A percentile compares a stretch with the other conserved stretches of the same genome.
Conservation (phyloP, 1,140 invertebrate species). For the Coenobita brevimanus region DNA sequence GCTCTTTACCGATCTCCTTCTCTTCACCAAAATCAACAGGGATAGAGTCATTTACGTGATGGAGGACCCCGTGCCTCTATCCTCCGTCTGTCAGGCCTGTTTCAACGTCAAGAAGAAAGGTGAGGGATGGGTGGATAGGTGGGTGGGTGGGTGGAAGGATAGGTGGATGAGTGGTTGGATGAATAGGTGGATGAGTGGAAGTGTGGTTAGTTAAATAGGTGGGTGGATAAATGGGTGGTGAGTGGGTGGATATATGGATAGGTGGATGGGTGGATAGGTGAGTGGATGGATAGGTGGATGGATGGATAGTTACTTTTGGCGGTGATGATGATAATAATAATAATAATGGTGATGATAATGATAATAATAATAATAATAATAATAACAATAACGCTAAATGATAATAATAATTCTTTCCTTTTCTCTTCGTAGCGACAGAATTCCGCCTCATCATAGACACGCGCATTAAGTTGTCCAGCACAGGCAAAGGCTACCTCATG, state of each 20-base stretch:
- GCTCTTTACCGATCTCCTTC: conserved; percentile 85
- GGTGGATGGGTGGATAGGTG: background rate
- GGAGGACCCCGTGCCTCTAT: conserved; percentile 86
- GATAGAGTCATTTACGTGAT: conserved; percentile 89
- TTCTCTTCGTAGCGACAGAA: conserved; percentile 23
- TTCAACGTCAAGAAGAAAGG: conserved; percentile 89
- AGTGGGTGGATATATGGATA: background rate
- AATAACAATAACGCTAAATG: too few relatives aligned
- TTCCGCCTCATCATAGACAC: conserved; percentile 53
- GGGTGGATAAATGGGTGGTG: background rate
- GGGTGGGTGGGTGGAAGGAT: background rate
- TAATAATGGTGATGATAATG: too few relatives aligned
- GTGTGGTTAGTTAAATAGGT: background rate
- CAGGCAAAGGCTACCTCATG: conserved; percentile 26
- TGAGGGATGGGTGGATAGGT: conserved; percentile 70
- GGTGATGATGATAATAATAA: too few relatives aligned
- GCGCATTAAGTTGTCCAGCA: background rate
- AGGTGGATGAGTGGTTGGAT: background rate
- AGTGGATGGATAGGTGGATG: background rate
- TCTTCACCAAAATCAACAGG: conserved; percentile 88
- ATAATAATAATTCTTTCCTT: too few relatives aligned
- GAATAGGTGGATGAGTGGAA: background rate
- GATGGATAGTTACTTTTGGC: too few relatives aligned
- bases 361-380: too few relatives aligned
- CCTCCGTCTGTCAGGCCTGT: conserved; percentile 85